These are phyloP conservation scores for Phengaris arion DNA, from an alignment of 2,888 invertebrate genomes.

Conservation along the genomic window DNA sequence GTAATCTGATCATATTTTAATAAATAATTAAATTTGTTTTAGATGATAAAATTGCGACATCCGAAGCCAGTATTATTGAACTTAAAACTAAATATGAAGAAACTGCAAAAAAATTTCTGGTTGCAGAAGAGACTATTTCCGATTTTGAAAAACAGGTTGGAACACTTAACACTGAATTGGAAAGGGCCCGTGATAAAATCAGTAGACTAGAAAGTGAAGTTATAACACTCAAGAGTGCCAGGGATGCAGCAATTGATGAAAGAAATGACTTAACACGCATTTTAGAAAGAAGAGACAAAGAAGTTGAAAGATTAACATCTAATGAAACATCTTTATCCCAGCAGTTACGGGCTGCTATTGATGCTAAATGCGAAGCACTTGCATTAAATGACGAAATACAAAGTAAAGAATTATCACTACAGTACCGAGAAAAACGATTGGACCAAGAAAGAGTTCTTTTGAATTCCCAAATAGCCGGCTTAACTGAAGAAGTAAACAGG, in stretches of 20 bases:
- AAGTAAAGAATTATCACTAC: slow-evolving; percentile 87
- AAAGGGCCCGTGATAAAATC: slow-evolving; percentile 82
- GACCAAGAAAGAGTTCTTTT: slow-evolving; percentile 89
- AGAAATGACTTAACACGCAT: slow-evolving; percentile 86
- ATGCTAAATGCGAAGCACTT: slow-evolving; percentile 90
- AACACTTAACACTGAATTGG: slow-evolving; percentile 81
- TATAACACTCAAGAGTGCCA: slow-evolving; percentile 82
- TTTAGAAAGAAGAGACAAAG: slow-evolving; percentile 84
- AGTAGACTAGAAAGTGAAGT: slow-evolving; percentile 83
- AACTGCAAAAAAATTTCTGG: slow-evolving; percentile 80
- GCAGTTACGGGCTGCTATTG: slow-evolving; percentile 86
- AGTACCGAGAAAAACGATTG: slow-evolving; percentile 90
- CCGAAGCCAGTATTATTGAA: slow-evolving; percentile 77
- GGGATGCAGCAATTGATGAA: slow-evolving; percentile 86
- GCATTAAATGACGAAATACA: slow-evolving; percentile 89
- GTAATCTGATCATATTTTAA: no score
- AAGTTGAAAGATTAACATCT: slow-evolving; percentile 85
- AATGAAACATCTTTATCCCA: slow-evolving; percentile 85
- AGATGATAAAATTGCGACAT: slow-evolving; percentile 79
- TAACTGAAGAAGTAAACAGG: slow-evolving; percentile 88
- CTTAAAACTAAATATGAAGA: slow-evolving; percentile 82
- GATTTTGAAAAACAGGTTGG: slow-evolving; percentile 84
- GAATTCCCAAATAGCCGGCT: slow-evolving; percentile 86
- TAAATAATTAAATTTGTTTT: slow-evolving; percentile 39
- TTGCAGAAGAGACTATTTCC: slow-evolving; percentile 80